Conservation (phyloP, 2,113 vertebrate genomes). For the Melierax canorus region DNA sequence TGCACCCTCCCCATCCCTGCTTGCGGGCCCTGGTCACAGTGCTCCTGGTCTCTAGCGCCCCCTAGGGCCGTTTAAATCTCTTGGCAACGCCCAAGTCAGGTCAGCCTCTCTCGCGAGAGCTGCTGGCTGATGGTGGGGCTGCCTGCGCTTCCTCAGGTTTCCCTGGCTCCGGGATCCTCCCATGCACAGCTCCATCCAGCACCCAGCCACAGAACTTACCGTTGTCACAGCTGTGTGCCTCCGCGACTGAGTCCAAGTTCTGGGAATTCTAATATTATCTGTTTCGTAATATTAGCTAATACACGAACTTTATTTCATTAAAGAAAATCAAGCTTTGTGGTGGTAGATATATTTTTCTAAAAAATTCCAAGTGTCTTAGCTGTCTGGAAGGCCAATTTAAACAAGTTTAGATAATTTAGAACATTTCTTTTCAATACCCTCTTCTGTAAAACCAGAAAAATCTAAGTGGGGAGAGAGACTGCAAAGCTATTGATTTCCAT, state of each 20-base stretch:
- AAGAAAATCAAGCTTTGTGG: neutral
- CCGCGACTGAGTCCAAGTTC: neutral
- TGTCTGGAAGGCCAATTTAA: neutral
- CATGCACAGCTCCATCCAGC: neutral
- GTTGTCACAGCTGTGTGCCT: neutral
- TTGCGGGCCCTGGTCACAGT: neutral
- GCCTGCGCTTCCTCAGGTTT: neutral
- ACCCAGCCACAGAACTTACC: neutral
- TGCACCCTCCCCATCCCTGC: too few relatives aligned
- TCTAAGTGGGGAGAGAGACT: neutral
- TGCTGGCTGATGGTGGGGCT: fast-evolving
- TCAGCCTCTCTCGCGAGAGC: neutral
- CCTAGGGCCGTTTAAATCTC: neutral
- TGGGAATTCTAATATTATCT: neutral
- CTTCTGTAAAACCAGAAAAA: neutral
- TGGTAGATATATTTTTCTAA: neutral
- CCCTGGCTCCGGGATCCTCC: neutral
- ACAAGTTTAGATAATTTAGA: neutral
- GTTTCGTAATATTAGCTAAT: neutral
- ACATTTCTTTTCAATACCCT: neutral
- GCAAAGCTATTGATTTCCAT: neutral
- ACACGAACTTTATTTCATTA: neutral
- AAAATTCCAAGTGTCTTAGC: neutral
- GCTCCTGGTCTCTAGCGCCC: neutral
- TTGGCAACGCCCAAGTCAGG: too few relatives aligned